Evolutionary conservation across 2,797 vertebrate genomes (phyloP), one percentile per base, ranked within the genome.

Genomic region (Nasua narica): DNA sequence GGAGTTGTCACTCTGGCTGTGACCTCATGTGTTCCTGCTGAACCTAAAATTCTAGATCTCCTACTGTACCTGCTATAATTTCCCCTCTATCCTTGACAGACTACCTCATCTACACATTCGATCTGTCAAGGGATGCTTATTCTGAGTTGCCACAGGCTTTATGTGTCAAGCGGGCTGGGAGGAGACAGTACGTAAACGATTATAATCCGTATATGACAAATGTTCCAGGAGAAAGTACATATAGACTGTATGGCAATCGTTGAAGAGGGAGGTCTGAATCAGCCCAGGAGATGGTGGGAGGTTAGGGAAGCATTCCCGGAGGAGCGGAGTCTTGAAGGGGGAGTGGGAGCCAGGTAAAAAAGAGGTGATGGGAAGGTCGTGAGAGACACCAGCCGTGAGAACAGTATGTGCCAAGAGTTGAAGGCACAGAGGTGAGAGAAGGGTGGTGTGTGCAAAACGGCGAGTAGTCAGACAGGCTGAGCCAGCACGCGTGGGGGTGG

Each of bases 31-130:
- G 74, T 70, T 46, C 82, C 56, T 87, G 72, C 3, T 83, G 40
- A 46, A 92, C 83, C 60, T 94, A 90, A 95, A 91, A 94, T 40
- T 94, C 81, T 86, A 74, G 72, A 79, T 91, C 65, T 95, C 85
- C 50, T 54, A 89, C 32, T 37, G 25, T 43, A 65, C n/a, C 23
- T 43, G 15, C 35, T 86, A 15, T 48, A 83, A 77, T 76, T 82
- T 89, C 35, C 52, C 48, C 82, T 87, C 48, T 83, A 60, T 27
- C 25, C 43, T 60, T 77, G 69, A 91, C 25, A 81, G 50, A 87
- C 50, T 50, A 69, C 54, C 43, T 88, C 85, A 69, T 46, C 37
- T 82, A 82, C 43, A 89, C 83, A 50, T 37, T 84, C 76, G 40
- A 1, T 89, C 86, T 78, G 32, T 74, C 21, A 40, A 29, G 58